Percentiles rank a stretch among this genome's conserved stretches.
phyloP scores from a whole-genome alignment of 2,888 invertebrate genomes.

The Aphidius colemani region DNA sequence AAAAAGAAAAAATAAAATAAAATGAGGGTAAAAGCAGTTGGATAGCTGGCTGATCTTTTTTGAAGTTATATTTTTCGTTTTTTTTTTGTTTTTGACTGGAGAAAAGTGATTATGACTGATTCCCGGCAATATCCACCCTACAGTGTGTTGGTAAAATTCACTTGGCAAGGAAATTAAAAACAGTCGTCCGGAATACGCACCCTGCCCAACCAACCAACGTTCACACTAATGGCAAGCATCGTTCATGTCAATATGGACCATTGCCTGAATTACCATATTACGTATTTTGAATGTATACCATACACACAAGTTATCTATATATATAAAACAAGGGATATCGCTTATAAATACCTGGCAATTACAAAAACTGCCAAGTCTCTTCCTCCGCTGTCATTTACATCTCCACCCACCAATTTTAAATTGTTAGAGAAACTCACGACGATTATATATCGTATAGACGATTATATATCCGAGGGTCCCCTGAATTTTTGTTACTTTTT shows the following conservation, averaged over 20 bases:
- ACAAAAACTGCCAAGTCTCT: conserved; percentile 42
- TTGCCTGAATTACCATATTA: conserved; percentile 61
- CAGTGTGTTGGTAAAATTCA: conserved; percentile 51
- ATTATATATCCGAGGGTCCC: conserved; percentile 2
- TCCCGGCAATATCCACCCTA: conserved; percentile 58
- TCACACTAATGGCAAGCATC: conserved; percentile 56
- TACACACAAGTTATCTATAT: conserved; percentile 1
- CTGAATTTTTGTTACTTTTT: no score
- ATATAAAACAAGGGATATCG: conserved; percentile 45
- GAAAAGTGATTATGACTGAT: conserved; percentile 57
- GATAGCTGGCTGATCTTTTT: no score
- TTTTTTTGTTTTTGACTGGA: conserved; percentile 28
- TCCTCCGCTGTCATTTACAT: not conserved
- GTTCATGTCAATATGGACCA: conserved; percentile 61
- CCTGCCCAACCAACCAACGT: conserved; percentile 33
- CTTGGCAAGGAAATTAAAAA: conserved; percentile 60
- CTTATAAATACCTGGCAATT: conserved; percentile 60
- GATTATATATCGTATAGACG: conserved; percentile 1
- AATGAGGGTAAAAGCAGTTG: no score
- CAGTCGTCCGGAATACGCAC: conserved; percentile 47
- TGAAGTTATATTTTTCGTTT: conserved; percentile 8
- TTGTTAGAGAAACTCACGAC: not conserved
- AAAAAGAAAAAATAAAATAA: conserved; percentile 17
- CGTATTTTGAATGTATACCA: conserved; percentile 41
- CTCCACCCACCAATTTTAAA: not conserved